Evolutionary conservation across 2,888 invertebrate species (phyloP).

Genomic region (Glaucopsyche alexis): DNA sequence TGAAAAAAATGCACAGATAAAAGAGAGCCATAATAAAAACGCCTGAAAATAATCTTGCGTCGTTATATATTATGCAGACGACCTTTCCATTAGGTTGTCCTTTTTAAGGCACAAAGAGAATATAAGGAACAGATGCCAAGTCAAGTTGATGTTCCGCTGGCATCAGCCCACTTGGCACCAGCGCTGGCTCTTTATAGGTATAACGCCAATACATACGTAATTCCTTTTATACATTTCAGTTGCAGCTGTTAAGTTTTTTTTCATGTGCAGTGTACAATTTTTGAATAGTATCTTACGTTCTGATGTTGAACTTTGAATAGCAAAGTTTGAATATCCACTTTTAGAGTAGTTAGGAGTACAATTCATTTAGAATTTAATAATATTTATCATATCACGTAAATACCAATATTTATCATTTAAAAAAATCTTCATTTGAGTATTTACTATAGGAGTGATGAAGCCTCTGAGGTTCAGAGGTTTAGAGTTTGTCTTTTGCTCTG

Average conservation of each 20-base stretch:
- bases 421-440: too few relatives aligned
- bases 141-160: constrained; percentile 42
- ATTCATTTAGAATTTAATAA: too few relatives aligned
- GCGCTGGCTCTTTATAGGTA: constrained; percentile 33
- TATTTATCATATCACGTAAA: too few relatives aligned
- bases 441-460: too few relatives aligned
- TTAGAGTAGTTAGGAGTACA: too few relatives aligned
- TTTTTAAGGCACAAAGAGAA: constrained; percentile 31
- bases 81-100: constrained; percentile 30
- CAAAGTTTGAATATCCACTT: too few relatives aligned
- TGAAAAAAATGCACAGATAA: neutral
- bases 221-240: constrained; percentile 19
- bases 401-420: too few relatives aligned
- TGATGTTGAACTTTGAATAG: too few relatives aligned
- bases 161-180: constrained; percentile 42
- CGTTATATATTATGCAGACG: constrained; percentile 22
- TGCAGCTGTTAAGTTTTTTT: constrained; percentile 14
- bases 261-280: neutral
- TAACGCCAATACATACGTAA: constrained; percentile 26
- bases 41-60: neutral
- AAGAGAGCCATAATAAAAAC: neutral
- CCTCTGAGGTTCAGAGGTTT: too few relatives aligned
- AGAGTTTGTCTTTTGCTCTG: too few relatives aligned
- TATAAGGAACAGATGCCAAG: constrained; percentile 41
- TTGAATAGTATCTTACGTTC: too few relatives aligned